Percentiles rank a stretch among this genome's conserved stretches.
Conservation (phyloP, 2,888 invertebrate species). For the Archips xylosteana region DNA sequence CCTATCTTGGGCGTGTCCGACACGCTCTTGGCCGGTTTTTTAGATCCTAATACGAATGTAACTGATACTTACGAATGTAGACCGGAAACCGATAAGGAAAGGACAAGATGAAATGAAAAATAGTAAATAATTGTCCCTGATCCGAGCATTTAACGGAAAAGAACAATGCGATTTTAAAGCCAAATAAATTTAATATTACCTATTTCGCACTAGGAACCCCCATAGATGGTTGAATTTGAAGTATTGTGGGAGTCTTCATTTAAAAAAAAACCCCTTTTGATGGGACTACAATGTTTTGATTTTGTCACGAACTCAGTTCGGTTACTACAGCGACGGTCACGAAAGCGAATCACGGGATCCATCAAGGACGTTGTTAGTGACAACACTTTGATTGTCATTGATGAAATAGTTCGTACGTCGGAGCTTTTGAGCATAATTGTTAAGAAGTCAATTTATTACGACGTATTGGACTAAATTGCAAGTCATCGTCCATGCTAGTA, state of each 20-base stretch:
- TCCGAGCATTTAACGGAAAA: background rate
- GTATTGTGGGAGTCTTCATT: background rate
- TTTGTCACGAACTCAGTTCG: slow-evolving; percentile 61
- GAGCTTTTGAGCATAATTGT: slow-evolving; percentile 20
- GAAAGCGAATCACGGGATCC: slow-evolving; percentile 55
- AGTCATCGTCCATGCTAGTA: slow-evolving; percentile 3
- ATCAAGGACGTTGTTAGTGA: slow-evolving; percentile 48
- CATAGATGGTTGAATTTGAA: background rate
- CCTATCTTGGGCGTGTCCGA: no score
- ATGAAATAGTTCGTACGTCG: slow-evolving; percentile 20
- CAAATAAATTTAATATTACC: no score
- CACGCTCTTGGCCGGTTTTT: no score
- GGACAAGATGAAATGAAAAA: no score
- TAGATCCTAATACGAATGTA: no score
- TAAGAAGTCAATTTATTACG: background rate
- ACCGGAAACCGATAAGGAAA: no score
- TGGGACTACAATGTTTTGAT: slow-evolving; percentile 41
- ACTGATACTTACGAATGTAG: no score
- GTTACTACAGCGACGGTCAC: slow-evolving; percentile 57
- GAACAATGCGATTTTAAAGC: no score
- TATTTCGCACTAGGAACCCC: no score
- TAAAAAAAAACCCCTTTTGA: background rate
- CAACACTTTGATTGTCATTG: slow-evolving; percentile 34
- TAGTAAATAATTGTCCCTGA: background rate
- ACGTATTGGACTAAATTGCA: background rate